These are phyloP conservation scores for Littorina saxatilis DNA, from an alignment of 1,140 invertebrate genomes.

Conservation along the genomic window DNA sequence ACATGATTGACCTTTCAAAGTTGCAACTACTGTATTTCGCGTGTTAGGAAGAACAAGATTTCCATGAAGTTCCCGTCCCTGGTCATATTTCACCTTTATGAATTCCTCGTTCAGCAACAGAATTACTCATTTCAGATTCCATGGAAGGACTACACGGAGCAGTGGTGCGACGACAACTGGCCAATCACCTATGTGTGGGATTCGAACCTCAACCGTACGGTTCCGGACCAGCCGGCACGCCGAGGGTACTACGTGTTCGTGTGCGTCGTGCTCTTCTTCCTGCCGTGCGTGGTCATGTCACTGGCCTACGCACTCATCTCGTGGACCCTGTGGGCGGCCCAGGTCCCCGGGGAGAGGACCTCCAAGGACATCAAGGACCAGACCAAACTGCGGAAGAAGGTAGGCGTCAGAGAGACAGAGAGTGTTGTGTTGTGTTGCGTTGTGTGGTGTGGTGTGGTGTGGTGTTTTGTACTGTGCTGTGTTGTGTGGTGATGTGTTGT, in stretches of 20 bases:
- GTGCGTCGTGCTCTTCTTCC: conserved; percentile 76
- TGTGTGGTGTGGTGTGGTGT: background rate
- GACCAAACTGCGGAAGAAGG: conserved; percentile 69
- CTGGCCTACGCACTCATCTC: conserved; percentile 77
- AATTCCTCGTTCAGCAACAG: background rate
- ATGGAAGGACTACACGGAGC: conserved; percentile 72
- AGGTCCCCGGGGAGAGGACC: conserved; percentile 65
- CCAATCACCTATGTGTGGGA: conserved; percentile 44
- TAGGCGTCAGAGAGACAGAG: conserved; percentile 32
- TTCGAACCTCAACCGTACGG: conserved; percentile 38
- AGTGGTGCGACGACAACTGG: conserved; percentile 73
- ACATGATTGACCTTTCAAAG: too few relatives aligned
- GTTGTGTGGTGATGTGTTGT: background rate
- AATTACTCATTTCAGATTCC: conserved; percentile 37
- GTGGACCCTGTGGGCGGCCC: conserved; percentile 69
- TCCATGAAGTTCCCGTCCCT: too few relatives aligned
- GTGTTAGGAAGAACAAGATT: too few relatives aligned
- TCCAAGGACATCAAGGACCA: conserved; percentile 68
- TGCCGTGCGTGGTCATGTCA: conserved; percentile 77
- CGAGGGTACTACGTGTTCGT: conserved; percentile 76
- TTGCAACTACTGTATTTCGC: too few relatives aligned
- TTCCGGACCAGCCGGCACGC: conserved; percentile 48
- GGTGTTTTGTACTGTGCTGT: too few relatives aligned
- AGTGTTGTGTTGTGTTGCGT: background rate
- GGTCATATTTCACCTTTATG: too few relatives aligned